Evolutionary conservation across 2,888 invertebrate species (phyloP), one percentile per base, ranked within the genome.

Genomic region (Caenorhabditis sulstoni): DNA sequence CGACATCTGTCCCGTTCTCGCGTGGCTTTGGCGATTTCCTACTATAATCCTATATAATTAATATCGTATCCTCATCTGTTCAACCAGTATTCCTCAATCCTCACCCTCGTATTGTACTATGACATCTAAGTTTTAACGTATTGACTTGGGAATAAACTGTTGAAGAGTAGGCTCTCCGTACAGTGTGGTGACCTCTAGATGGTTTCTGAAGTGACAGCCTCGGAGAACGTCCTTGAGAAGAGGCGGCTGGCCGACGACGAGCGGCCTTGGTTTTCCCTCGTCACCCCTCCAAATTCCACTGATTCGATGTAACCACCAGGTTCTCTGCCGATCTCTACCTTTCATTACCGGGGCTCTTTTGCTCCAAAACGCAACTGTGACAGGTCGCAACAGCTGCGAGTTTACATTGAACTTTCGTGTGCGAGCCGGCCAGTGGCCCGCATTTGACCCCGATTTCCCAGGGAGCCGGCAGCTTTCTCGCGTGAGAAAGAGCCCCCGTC

Each of bases 191-290:
- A 71, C 62, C 62, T 64, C 57, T 14, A 37, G 47, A 61, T 39
- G 61, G 41, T 39, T 52, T 68, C 68, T 70, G 70, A 70, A 70
- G 70, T 62, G 70, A 70, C 70, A 70, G 70, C 70, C 29, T 59
- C 41, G 35, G 53, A 44, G 53, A 58, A 44, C 20, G 71, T 71
- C 71, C 71, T 71, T 71, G 71, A 71, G 62, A 71, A 18, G 18
- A 41, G 57, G 44, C 53, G 70, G 55, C 57, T 64, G 71, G 53
- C 70, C 62, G 64, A 71, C 66, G 67, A 75, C 62, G 67, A 66
- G 62, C 39, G 71, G 71, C 71, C 62, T 71, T 57, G 71, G 61
- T 22, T 59, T 35, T 14, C 55, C 47, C 52, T 22, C 62, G 41
- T 55, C 55, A 23, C 39, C 41, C 49, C 41, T 55, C 57, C 45